Base-by-base conservation (phyloP, 2,888 invertebrate species). In the Thecophora atra region DNA sequence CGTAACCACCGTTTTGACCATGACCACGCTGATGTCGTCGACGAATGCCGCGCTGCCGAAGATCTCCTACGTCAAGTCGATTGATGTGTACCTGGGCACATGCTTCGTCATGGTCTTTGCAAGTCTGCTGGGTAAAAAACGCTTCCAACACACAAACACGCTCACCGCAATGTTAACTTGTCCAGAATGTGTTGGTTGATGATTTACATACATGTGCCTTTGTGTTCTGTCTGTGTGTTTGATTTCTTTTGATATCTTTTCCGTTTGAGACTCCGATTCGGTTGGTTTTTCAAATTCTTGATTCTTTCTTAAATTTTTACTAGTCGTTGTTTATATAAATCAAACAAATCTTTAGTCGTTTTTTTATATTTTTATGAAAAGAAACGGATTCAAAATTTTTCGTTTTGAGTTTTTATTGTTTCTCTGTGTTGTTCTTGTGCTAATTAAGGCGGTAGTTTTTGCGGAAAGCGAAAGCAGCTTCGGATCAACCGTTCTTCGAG, bases 51-150 rank as follows among this genome's bases (percentile, higher is more conserved):
- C 96, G 82, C 91, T 99, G 87, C 99, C 99, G 81, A 97, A 99
- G 90, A 97, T 98, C 86, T 97, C 97, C 78, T 98, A 98, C 89
- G 96, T 98, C 88, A 98, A 98, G 88, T 96, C 96, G 81, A 98
- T 98, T 88, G 98, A 98, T 89, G 97, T 98, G 82, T 98, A 97
- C 89, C 89, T 97, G 88, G 97, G 97, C 84, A 97, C 97, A 84
- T 97, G 97, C 89, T 98, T 98, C 94, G 96, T 98, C 87, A 98
- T 98, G 97, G 98, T 98, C 86, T 98, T 98, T 90, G 97, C 97
- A 82, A 97, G 97, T 88, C 90, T 98, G 86, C 89, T 98, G 89
- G 96, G 96, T 95, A 91, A 92, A 89, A 82, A 80, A 80, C 78
- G 75, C 70, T 51, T 62, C 47, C 51, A 54, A 52, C 54, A 66